Conservation (phyloP, 1,140 invertebrate genomes). For the Dreissena polymorpha region DNA sequence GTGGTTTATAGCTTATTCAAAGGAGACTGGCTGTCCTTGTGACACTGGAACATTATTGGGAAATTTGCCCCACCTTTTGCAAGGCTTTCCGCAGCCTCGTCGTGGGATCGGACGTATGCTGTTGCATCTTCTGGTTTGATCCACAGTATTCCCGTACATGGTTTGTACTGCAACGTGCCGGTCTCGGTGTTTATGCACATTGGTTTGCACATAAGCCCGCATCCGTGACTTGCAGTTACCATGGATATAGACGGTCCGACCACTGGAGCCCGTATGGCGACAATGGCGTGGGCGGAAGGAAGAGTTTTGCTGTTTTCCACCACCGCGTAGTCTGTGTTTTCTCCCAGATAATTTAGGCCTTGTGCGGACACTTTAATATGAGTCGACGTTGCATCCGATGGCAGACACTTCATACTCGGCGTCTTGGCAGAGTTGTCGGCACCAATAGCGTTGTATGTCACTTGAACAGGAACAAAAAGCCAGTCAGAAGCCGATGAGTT, state of each 20-base stretch:
- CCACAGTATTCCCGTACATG: conserved; percentile 19
- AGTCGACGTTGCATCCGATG: background rate
- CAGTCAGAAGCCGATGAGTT: conserved; percentile 18
- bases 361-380: conserved; percentile 9
- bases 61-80: background rate
- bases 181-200: conserved; percentile 1
- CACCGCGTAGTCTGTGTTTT: conserved; percentile 18
- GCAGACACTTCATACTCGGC: background rate
- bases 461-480: conserved; percentile 31
- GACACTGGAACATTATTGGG: background rate
- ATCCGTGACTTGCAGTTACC: conserved; percentile 19
- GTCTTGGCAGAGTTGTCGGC: too few species aligned
- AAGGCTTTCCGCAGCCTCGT: background rate
- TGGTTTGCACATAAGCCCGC: conserved; percentile 25
- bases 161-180: background rate
- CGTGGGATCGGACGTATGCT: background rate
- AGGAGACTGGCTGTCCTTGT: background rate
- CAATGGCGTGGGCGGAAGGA: background rate
- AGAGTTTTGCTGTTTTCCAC: conserved; percentile 7
- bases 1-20: background rate
- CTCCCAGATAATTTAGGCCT: conserved; percentile 32
- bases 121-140: background rate
- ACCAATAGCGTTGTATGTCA: background rate
- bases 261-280: conserved; percentile 15
- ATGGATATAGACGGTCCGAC: background rate